phyloP scores from a whole-genome alignment of 2,113 vertebrate species.

The Xenopus borealis region DNA sequence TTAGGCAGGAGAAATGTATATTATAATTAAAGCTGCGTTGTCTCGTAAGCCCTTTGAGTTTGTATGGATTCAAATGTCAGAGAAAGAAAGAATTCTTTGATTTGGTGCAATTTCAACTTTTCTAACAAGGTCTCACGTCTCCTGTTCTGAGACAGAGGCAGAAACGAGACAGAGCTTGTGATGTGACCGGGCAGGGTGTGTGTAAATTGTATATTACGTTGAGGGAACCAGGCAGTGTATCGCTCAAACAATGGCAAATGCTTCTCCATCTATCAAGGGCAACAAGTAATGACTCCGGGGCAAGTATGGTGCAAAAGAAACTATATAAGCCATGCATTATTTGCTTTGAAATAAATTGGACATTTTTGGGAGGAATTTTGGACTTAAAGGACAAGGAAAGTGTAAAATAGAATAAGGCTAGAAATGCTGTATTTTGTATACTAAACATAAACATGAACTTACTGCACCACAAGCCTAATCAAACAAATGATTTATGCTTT shows the following conservation, averaged over 20 bases:
- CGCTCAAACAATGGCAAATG: not conserved
- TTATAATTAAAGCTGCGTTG: conserved; percentile 95
- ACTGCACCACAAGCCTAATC: no score
- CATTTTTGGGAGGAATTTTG: no score
- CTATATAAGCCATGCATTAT: no score
- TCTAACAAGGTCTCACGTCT: conserved; percentile 14
- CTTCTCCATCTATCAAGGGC: not conserved
- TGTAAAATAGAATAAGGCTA: no score
- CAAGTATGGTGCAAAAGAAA: no score
- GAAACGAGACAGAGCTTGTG: conserved; percentile 3
- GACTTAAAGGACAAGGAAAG: no score
- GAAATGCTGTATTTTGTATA: no score
- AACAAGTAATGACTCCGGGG: no score
- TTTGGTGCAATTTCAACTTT: conserved; percentile 81
- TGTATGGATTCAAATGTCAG: conserved; percentile 92
- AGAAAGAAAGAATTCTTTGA: conserved; percentile 71
- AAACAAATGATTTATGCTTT: no score
- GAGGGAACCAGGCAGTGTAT: not conserved
- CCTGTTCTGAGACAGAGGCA: conserved; percentile 7
- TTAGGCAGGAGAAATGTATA: conserved; percentile 94
- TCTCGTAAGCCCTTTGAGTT: conserved; percentile 85
- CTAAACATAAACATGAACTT: no score
- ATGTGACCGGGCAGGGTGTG: conserved; percentile 13
- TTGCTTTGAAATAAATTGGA: no score
- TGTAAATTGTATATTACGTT: not conserved